Conservation (phyloP, 2,797 vertebrate genomes). For the Eptatretus atami region DNA sequence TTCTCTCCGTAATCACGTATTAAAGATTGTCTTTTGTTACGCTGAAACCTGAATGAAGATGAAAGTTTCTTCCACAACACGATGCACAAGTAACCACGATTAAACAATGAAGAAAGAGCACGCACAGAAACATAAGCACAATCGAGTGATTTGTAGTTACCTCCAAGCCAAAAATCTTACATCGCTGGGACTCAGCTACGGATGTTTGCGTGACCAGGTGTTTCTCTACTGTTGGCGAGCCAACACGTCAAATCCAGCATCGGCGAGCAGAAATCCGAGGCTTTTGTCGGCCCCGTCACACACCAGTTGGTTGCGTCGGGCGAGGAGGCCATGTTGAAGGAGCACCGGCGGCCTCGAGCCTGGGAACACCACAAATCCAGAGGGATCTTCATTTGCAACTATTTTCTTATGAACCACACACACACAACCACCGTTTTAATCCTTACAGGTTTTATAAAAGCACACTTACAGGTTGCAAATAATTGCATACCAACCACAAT, state of each 20-base stretch:
- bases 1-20: no score
- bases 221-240: conserved; percentile 48
- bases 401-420: no score
- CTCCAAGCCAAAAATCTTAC: conserved; percentile 41
- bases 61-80: no score
- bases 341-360: conserved; percentile 20
- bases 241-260: conserved; percentile 44
- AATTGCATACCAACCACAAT: no score
- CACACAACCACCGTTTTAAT: no score
- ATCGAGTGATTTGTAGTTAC: conserved; percentile 12
- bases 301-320: conserved; percentile 43
- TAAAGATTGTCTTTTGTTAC: no score
- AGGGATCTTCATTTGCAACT: no score
- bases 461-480: no score
- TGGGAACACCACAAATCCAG: conserved; percentile 12
- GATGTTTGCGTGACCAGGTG: conserved; percentile 33
- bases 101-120: no score
- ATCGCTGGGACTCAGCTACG: conserved; percentile 14
- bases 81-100: no score
- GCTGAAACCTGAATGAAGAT: no score
- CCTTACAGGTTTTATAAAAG: no score
- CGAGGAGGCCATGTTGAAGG: conserved; percentile 35
- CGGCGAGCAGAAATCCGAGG: conserved; percentile 32
- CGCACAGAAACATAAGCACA: neutral
- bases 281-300: conserved; percentile 28